Percentiles rank a stretch among this genome's conserved stretches.
Conservation (phyloP, 2,888 invertebrate species). For the Drosophila infuscata region DNA sequence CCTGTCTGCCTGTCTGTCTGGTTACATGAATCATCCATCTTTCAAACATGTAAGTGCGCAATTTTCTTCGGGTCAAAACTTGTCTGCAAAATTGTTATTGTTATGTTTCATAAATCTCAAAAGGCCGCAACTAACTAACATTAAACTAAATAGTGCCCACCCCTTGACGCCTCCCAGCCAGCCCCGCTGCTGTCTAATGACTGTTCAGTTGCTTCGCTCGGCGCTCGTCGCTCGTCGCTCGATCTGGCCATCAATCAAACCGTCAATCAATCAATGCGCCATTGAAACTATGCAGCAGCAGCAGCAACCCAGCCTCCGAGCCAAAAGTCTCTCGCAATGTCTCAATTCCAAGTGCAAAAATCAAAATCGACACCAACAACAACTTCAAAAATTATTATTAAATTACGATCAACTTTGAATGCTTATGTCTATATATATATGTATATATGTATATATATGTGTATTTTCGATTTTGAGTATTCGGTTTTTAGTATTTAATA, state of each 20-base stretch:
- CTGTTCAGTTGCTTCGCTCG: constrained; percentile 44
- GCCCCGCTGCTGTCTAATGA: constrained; percentile 48
- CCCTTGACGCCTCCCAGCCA: not conserved
- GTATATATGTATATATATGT: not conserved
- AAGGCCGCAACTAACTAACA: not conserved
- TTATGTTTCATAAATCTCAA: constrained; percentile 29
- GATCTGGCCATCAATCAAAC: constrained; percentile 47
- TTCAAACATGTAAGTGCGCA: constrained; percentile 9
- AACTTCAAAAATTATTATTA: constrained; percentile 54
- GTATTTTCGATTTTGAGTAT: constrained; percentile 22
- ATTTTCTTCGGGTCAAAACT: constrained; percentile 47
- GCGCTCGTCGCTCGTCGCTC: constrained; percentile 35
- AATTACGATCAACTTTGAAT: constrained; percentile 62
- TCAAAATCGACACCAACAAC: constrained; percentile 3
- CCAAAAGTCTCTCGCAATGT: constrained; percentile 22
- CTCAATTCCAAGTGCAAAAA: constrained; percentile 41
- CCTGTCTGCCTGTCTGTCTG: not conserved
- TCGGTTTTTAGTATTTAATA: constrained; percentile 48
- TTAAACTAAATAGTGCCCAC: not conserved
- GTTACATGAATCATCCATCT: constrained; percentile 8
- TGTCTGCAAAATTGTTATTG: constrained; percentile 14
- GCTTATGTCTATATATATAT: not conserved
- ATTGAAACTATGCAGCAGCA: constrained; percentile 64
- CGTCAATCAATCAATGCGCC: constrained; percentile 64
- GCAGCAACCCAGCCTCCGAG: constrained; percentile 22